Evolutionary conservation across 2,113 vertebrate genomes (phyloP), one percentile per base, ranked within the genome.

Genomic region (Tautogolabrus adspersus): DNA sequence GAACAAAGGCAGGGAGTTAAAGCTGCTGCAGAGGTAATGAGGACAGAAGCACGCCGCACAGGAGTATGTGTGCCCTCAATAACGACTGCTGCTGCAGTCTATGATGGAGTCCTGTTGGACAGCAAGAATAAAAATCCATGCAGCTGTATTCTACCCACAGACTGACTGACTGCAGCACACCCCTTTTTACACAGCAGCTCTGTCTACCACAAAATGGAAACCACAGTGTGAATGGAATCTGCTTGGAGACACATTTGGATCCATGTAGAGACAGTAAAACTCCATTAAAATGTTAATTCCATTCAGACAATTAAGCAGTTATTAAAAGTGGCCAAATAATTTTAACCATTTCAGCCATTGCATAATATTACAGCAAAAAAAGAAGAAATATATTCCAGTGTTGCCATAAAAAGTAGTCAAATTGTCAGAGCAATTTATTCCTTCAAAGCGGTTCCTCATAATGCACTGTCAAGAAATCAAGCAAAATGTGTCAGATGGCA

Each of bases 11-110:
- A 83, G 81, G 75, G 89, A 90, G 88, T 88, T 82, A 85, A 47
- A 89, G 88, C 91, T 91, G 90, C 85, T 80, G 93, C 93, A 93
- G 89, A 93, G 89, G 87, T 92, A 94, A 93, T 88, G 88, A 92
- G 88, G 91, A 93, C 86, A 84, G 86, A 86, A 78, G 83, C 87
- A 81, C 77, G 87, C 84, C 85, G 79, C 83, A 73, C 88, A 89
- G 85, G 87, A 90, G 88, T 42, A 11, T 42, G 40, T 70, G 86
- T 84, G 91, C 84, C 91, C 91, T 91, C 91, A 83, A 90, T 92
- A 92, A 89, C 60, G 72, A 88, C 83, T 44, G 71, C 78, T 81
- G 84, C 88, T 85, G 89, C 91, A 90, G 82, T 87, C 88, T 83
- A 62, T 83, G 87, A 88, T 83, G 79, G 87, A 89, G 89, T 88